Evolutionary conservation across 1,140 invertebrate genomes (phyloP), one percentile per base, ranked within the genome.

Genomic region (Drosophila tsacasi): DNA sequence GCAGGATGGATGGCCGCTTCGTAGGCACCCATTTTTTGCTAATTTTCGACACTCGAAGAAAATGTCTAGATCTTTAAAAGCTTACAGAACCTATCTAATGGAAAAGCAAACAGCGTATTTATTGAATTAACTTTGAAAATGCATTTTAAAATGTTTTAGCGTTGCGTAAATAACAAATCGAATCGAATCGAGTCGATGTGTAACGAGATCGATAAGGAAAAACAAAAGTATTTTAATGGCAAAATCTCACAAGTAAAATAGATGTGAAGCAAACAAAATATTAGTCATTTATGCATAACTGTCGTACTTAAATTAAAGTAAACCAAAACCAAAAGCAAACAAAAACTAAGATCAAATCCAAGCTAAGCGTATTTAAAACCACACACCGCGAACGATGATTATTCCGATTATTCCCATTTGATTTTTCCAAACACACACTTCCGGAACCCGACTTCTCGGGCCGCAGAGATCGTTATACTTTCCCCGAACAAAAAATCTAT

Each of bases 91-190:
- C 55, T 73, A 73, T 50, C 54, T 73, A 80, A 60, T 72, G 57
- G 58, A 64, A 81, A 74, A 72, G 25, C 66, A 80, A 76, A 65
- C 62, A 75, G 62, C 61, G 60, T 81, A 91, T 75, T 81, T 79
- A 87, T 68, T 66, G 67, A 75, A 87, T 75, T 79, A 87, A 79
- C 75, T 91, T 91, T 87, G 79, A 87, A 86, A 86, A 91, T 87
- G 87, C 83, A 91, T 91, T 91, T 87, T 83, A 83, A 91, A 91
- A 81, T 85, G 67, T 87, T 91, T 91, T 82, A 91, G 81, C 72
- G 76, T 86, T 85, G 82, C 82, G 66, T 81, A 74, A 79, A 82
- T 69, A 69, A 54, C 66, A 49, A 76, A 52, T 55, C 54, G 54
- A 66, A 81, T 76, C 59, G n/a, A 54, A 42, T 55, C 54, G 32